Conservation (phyloP, 1,140 invertebrate genomes). For the Drosophila sucinea region DNA sequence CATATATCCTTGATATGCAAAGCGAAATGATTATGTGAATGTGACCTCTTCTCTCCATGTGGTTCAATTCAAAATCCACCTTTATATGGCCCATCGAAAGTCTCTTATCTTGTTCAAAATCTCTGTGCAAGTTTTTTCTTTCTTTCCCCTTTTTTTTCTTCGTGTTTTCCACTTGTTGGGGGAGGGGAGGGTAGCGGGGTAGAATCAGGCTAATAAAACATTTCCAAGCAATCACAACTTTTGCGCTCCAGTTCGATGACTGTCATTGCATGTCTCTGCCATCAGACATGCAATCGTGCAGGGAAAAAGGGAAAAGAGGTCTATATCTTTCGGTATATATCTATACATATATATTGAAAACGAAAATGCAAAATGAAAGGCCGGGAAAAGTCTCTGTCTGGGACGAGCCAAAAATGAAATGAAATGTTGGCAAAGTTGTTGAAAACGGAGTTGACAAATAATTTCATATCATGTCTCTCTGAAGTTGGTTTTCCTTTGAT, state of each 20-base stretch:
- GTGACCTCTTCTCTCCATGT: conserved; percentile 4
- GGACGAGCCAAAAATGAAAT: conserved; percentile 57
- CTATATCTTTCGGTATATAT: background rate
- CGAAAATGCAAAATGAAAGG: conserved; percentile 56
- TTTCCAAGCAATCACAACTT: conserved; percentile 76
- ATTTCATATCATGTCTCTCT: conserved; percentile 77
- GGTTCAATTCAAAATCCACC: conserved; percentile 4
- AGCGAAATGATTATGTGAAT: conserved; percentile 7
- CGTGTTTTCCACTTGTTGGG: conserved; percentile 12
- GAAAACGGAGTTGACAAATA: conserved; percentile 81
- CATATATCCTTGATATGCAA: conserved; percentile 1
- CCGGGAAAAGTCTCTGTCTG: conserved; percentile 23
- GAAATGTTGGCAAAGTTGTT: conserved; percentile 79
- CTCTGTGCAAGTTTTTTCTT: conserved; percentile 5
- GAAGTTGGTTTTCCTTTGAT: conserved; percentile 35
- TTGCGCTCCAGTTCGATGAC: conserved; percentile 58
- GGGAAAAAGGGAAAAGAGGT: background rate
- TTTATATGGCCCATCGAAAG: background rate
- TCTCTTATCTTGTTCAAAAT: conserved; percentile 40
- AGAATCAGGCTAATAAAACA: conserved; percentile 73
- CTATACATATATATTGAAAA: background rate
- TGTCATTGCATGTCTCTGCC: conserved; percentile 71
- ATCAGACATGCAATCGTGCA: conserved; percentile 37
- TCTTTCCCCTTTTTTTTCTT: background rate
- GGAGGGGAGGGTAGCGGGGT: background rate